A percentile compares a stretch with the other conserved stretches of the same genome.
Evolutionary conservation across 2,888 invertebrate genomes (phyloP).

Genomic region (Thyatira batis): DNA sequence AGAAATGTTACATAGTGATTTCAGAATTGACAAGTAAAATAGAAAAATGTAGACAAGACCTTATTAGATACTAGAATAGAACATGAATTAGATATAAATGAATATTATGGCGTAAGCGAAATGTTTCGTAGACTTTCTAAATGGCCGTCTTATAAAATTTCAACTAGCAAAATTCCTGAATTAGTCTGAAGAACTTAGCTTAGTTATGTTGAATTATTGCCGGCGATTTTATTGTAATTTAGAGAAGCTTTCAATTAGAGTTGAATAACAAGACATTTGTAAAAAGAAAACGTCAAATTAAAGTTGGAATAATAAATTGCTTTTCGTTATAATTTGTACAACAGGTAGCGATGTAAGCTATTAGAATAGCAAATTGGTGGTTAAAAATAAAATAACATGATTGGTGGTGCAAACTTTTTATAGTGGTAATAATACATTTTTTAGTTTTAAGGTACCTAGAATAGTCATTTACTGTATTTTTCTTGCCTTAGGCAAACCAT

Average conservation of each 20-base stretch:
- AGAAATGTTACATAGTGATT: slow-evolving; percentile 56
- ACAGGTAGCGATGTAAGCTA: slow-evolving; percentile 55
- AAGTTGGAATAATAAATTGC: slow-evolving; percentile 32
- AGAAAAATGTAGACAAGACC: slow-evolving; percentile 56
- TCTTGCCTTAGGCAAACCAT: slow-evolving; percentile 62
- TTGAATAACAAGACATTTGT: slow-evolving; percentile 39
- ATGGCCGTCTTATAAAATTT: slow-evolving; percentile 56
- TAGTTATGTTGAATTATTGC: slow-evolving; percentile 52
- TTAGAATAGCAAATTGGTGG: slow-evolving; percentile 61
- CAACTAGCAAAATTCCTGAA: slow-evolving; percentile 57
- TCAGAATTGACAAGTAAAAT: slow-evolving; percentile 54
- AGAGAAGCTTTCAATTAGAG: slow-evolving; percentile 63
- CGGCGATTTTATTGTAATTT: slow-evolving; percentile 68
- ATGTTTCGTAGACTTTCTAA: slow-evolving; percentile 57
- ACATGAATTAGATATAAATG: slow-evolving; percentile 59
- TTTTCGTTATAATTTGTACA: slow-evolving; percentile 36
- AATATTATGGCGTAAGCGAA: slow-evolving; percentile 49
- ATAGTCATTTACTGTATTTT: slow-evolving; percentile 50
- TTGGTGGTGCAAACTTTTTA: slow-evolving; percentile 81
- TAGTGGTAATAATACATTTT: slow-evolving; percentile 61
- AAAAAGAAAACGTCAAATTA: slow-evolving; percentile 24
- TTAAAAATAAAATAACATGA: slow-evolving; percentile 52
- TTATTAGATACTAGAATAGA: slow-evolving; percentile 69
- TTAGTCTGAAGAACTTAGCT: slow-evolving; percentile 49
- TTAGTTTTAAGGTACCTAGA: slow-evolving; percentile 65